Evolutionary conservation across 2,113 vertebrate species (phyloP), one percentile per base, ranked within the genome.

Genomic region (Thryonomys swinderianus): DNA sequence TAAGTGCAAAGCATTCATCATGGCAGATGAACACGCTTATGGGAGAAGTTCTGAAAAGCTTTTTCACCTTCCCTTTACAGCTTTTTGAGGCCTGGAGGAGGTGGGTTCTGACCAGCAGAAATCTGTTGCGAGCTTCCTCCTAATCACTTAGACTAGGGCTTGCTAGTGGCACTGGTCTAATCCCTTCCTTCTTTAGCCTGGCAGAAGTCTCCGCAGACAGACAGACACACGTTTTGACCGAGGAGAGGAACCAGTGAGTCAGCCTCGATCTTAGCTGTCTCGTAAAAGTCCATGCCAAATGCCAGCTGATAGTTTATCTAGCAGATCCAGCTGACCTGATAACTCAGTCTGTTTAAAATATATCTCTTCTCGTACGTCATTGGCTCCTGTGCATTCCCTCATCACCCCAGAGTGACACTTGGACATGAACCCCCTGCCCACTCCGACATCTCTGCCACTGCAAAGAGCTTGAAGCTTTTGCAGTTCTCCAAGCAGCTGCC

Each of bases 401-500:
- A 73, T 83, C 55, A 27, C 1, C 11, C 18, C 18, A 57, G 27
- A 37, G 25, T 17, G 55, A 53, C 4, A 25, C 51, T 61, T 20
- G 21, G 82, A 23, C 1, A 0, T 0, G 40, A 95, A 57, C 80
- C 34, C 45, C 73, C 66, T 71, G 59, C 16, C 80, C 21, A 0
- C 59, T 80, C 34, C 3, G 16, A 23, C 45, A 62, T 73, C 81
- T 71, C 82, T 73, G n/a, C 80, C 83, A n/a, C 18, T 48, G 74
- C 55, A 55, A n/a, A 83, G 80, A 86, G 62, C 83, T 83, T 6
- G 45, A 96, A 79, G 85, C 85, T 92, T 96, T 91, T 95, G 57
- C 57, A 85, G 30, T 79, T 91, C 94, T 96, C 80, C 48, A 74
- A 92, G 97, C 93, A 91, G 97, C 92, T 96, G 96, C 94, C 91